phyloP scores from a whole-genome alignment of 1,140 invertebrate genomes.

The Cydia pomonella region DNA sequence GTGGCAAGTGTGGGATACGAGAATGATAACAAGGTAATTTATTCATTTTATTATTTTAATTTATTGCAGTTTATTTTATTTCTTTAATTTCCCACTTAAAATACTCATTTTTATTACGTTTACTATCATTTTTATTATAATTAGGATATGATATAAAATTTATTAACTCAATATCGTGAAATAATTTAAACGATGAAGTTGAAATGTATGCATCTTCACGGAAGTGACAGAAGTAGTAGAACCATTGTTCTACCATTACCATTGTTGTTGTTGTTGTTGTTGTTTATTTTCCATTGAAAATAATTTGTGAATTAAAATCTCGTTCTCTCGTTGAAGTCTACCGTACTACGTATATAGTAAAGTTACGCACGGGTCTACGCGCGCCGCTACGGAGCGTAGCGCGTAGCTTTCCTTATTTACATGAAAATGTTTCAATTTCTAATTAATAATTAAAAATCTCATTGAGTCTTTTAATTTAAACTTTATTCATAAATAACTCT shows the following conservation, averaged over 20 bases:
- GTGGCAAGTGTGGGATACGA: conserved; percentile 45
- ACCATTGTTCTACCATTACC: too few relatives aligned
- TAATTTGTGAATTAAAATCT: not conserved
- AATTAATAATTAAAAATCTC: not conserved
- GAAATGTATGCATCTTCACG: too few relatives aligned
- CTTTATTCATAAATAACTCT: not conserved
- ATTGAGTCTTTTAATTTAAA: not conserved
- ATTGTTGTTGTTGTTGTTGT: too few relatives aligned
- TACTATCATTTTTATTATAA: not conserved
- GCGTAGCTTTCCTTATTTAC: conserved; percentile 3
- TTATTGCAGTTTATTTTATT: not conserved
- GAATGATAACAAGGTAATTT: conserved; percentile 42
- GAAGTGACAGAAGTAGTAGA: too few relatives aligned
- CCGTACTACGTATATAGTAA: conserved; percentile 33
- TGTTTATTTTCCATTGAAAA: too few relatives aligned
- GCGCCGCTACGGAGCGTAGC: conserved; percentile 7
- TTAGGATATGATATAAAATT: too few relatives aligned
- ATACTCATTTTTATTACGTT: not conserved
- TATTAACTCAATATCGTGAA: too few relatives aligned
- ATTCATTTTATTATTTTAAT: not conserved
- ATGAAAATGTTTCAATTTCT: not conserved
- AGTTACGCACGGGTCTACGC: conserved; percentile 39
- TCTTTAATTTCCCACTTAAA: not conserved
- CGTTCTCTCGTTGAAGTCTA: conserved; percentile 42
- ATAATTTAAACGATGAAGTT: too few relatives aligned